phyloP scores from a whole-genome alignment of 2,113 vertebrate genomes.

The Bos indicus region DNA sequence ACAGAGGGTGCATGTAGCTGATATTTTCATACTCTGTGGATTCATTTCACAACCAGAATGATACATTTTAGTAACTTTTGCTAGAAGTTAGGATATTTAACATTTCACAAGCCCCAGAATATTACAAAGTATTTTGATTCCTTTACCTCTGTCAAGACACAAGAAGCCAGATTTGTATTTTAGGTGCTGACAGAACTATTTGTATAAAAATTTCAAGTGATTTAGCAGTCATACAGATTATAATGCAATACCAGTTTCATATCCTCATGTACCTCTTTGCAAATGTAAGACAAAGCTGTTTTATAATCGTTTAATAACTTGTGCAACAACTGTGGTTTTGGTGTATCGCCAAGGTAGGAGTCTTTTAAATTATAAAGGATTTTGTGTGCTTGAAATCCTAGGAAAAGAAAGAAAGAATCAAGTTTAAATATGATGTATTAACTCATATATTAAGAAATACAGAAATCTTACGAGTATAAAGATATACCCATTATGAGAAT shows the following conservation, averaged over 20 bases:
- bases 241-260: conserved; percentile 26
- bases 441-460: not conserved
- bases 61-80: not conserved
- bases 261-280: conserved; percentile 26
- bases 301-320: conserved; percentile 73
- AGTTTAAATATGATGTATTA: conserved; percentile 24
- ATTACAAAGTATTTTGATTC: conserved; percentile 19
- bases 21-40: not conserved
- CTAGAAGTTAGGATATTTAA: conserved; percentile 26
- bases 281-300: conserved; percentile 63
- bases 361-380: conserved; percentile 96
- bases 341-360: conserved; percentile 43
- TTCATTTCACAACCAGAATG: not conserved
- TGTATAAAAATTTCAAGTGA: conserved; percentile 40
- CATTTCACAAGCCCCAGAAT: not conserved
- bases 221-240: not conserved
- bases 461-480: not conserved
- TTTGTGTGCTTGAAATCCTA: conserved; percentile 99
- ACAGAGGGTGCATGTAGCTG: not conserved
- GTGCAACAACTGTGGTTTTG: conserved; percentile 71
- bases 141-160: not conserved
- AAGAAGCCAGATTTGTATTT: conserved; percentile 18
- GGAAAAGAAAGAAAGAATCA: conserved; percentile 49
- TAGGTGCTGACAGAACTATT: conserved; percentile 23
- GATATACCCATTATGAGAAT: not conserved